A percentile compares a stretch with the other conserved stretches of the same genome.
Conservation (phyloP, 2,888 invertebrate species). For the Himalopsyche kuldschensis region DNA sequence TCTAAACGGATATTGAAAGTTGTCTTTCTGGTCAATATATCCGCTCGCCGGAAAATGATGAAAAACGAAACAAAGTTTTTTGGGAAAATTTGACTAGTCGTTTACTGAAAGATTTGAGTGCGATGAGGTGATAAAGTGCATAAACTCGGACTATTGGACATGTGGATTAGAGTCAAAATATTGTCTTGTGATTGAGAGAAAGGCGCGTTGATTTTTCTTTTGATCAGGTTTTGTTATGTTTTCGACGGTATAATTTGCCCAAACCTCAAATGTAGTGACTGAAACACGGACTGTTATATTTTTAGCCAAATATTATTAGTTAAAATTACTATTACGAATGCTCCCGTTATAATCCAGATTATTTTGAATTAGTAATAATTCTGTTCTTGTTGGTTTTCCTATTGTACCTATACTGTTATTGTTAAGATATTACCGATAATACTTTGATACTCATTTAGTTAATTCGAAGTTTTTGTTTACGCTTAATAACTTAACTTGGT, state of each 20-base stretch:
- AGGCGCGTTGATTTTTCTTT: neutral
- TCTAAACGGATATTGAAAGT: neutral
- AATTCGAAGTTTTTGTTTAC: neutral
- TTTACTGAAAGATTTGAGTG: neutral
- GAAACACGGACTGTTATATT: conserved; percentile 9
- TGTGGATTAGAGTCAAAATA: neutral
- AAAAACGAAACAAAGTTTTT: neutral
- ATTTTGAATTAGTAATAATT: neutral
- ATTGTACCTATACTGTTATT: neutral
- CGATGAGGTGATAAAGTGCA: neutral
- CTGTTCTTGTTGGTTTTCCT: neutral
- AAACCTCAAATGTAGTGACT: neutral
- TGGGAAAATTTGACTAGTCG: neutral
- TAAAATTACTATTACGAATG: neutral
- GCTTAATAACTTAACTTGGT: neutral
- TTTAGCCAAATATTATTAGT: conserved; percentile 32
- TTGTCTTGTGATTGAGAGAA: neutral
- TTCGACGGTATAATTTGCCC: neutral
- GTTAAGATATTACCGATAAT: neutral
- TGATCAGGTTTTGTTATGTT: neutral
- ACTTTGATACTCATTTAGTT: neutral
- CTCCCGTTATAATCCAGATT: neutral
- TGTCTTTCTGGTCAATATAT: neutral
- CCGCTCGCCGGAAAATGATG: neutral
- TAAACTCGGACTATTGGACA: neutral